Percentiles rank a stretch among this genome's conserved stretches.
Conservation (phyloP, 2,888 invertebrate genomes). For the Hemithea aestivaria region DNA sequence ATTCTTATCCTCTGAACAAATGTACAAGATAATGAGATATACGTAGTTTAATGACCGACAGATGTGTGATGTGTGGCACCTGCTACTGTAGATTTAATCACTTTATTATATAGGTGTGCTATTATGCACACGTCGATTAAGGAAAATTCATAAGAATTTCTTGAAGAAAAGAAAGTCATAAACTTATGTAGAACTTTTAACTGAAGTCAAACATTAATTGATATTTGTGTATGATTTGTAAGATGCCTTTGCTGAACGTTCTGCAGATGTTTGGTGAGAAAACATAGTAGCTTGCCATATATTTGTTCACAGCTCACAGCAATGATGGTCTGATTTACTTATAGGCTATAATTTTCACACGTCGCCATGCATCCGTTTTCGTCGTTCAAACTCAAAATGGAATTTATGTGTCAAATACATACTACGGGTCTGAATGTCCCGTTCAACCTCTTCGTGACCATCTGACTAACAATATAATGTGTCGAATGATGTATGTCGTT, state of each 20-base stretch:
- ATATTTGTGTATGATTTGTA: not conserved
- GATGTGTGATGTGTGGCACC: conserved; percentile 39
- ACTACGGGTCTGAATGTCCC: conserved; percentile 38
- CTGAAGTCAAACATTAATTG: too few relatives aligned
- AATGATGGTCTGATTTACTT: conserved; percentile 17
- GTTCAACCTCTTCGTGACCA: conserved; percentile 54
- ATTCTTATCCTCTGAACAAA: not conserved
- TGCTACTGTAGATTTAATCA: conserved; percentile 23
- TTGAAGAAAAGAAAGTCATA: too few relatives aligned
- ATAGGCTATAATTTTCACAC: conserved; percentile 25
- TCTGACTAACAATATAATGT: conserved; percentile 44
- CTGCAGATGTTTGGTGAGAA: too few relatives aligned
- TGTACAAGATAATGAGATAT: conserved; percentile 12
- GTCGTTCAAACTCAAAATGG: conserved; percentile 26
- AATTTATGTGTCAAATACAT: conserved; percentile 40
- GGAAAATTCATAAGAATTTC: too few relatives aligned
- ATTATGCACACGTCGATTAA: too few relatives aligned
- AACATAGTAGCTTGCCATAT: too few relatives aligned
- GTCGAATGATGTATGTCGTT: conserved; percentile 47
- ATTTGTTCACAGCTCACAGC: not conserved
- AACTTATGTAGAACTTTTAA: too few relatives aligned
- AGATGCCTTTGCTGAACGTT: too few relatives aligned
- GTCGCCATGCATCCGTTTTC: conserved; percentile 25
- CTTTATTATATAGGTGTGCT: conserved; percentile 2
- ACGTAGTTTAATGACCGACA: conserved; percentile 27